phyloP scores from a whole-genome alignment of 1,140 invertebrate genomes.

The Aphelinus certus region DNA sequence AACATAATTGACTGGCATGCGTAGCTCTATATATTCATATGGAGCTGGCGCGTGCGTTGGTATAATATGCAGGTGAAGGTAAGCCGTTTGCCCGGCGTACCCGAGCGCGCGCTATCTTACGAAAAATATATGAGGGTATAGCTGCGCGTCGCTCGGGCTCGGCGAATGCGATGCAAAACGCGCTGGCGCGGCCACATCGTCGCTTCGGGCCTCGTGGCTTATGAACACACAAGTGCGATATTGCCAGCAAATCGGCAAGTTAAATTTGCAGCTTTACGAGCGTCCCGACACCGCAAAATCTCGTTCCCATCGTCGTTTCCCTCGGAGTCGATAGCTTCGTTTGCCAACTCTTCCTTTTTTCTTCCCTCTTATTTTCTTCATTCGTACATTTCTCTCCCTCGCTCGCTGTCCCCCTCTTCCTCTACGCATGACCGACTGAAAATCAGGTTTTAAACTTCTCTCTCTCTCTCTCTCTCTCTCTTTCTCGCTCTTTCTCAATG shows the following conservation, averaged over 20 bases:
- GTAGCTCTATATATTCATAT: conserved; percentile 1
- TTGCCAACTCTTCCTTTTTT: conserved; percentile 19
- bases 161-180: too few species aligned
- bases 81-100: conserved; percentile 3
- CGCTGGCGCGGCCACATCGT: too few species aligned
- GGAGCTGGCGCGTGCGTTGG: too few species aligned
- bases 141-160: background rate
- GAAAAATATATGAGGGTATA: conserved; percentile 22
- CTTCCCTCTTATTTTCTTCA: conserved; percentile 15
- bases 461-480: background rate
- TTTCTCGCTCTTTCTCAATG: too few species aligned
- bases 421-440: conserved; percentile 29
- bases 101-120: background rate
- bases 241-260: conserved; percentile 28
- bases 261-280: conserved; percentile 52
- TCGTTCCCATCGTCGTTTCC: conserved; percentile 33
- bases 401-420: conserved; percentile 17
- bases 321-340: conserved; percentile 33
- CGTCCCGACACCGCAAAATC: conserved; percentile 46
- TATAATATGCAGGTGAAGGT: conserved; percentile 16
- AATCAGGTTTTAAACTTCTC: conserved; percentile 50
- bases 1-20: conserved; percentile 17
- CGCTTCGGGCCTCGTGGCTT: background rate
- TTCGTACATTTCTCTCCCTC: conserved; percentile 41
- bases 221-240: conserved; percentile 24